phyloP scores from a whole-genome alignment of 2,113 vertebrate species.

The Vulpes lagopus region DNA sequence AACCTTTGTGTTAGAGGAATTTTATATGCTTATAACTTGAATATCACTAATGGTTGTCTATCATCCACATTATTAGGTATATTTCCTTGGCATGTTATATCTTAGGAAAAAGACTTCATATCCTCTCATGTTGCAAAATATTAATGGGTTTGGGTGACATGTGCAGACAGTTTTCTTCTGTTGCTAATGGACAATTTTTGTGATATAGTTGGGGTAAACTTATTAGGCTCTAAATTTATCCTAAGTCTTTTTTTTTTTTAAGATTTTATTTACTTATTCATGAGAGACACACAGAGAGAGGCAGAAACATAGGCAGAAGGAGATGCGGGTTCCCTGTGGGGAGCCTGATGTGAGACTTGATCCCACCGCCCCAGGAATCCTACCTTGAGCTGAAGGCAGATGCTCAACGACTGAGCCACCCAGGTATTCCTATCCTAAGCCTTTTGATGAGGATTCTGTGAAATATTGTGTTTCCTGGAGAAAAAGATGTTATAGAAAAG shows the following conservation, averaged over 20 bases:
- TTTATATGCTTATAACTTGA: not conserved
- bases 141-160: not conserved
- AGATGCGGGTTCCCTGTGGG: too few species aligned
- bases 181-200: slow-evolving; percentile 1
- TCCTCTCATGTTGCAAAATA: not conserved
- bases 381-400: too few species aligned
- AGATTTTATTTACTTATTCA: too few species aligned
- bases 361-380: too few species aligned
- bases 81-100: not conserved
- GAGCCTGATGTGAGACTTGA: too few species aligned
- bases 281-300: too few species aligned
- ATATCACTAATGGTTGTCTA: not conserved
- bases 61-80: not conserved
- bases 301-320: too few species aligned
- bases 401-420: too few species aligned
- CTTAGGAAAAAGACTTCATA: not conserved
- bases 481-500: not conserved
- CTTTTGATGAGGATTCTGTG: not conserved
- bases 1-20: not conserved
- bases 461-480: not conserved
- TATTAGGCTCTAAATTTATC: slow-evolving; percentile 31
- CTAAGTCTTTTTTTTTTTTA: not conserved
- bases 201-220: not conserved
- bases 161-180: not conserved
- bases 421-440: not conserved